These are phyloP conservation scores for Dasyornis broadbenti DNA, from an alignment of 2,113 vertebrate genomes.

Conservation along the genomic window DNA sequence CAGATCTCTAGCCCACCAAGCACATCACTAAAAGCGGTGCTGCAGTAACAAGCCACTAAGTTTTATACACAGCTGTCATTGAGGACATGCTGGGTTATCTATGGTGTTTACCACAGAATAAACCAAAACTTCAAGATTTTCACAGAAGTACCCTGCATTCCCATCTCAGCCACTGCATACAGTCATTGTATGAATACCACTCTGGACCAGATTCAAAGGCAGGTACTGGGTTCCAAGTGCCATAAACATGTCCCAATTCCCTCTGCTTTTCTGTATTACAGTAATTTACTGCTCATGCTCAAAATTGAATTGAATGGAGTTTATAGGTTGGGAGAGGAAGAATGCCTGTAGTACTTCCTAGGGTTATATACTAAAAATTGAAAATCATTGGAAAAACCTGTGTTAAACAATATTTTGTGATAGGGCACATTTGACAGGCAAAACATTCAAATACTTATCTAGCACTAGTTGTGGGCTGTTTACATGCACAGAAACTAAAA, in stretches of 20 bases:
- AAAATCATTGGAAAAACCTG: not conserved
- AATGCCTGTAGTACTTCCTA: not conserved
- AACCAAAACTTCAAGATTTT: not conserved
- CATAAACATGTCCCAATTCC: not conserved
- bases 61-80: not conserved
- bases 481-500: conserved; percentile 42
- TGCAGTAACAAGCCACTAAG: not conserved
- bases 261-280: not conserved
- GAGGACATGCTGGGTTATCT: not conserved
- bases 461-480: conserved; percentile 17
- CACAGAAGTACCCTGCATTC: not conserved
- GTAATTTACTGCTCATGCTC: not conserved
- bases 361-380: not conserved
- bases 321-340: not conserved
- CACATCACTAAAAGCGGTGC: not conserved
- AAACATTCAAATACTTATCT: conserved; percentile 41
- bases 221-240: not conserved
- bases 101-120: not conserved
- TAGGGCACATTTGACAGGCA: conserved; percentile 25
- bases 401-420: conserved; percentile 1
- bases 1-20: not conserved
- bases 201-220: not conserved
- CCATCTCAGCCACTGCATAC: accelerated
- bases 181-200: not conserved
- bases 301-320: not conserved